phyloP scores from a whole-genome alignment of 2,797 vertebrate species.

The Cercopithecus mitis region DNA sequence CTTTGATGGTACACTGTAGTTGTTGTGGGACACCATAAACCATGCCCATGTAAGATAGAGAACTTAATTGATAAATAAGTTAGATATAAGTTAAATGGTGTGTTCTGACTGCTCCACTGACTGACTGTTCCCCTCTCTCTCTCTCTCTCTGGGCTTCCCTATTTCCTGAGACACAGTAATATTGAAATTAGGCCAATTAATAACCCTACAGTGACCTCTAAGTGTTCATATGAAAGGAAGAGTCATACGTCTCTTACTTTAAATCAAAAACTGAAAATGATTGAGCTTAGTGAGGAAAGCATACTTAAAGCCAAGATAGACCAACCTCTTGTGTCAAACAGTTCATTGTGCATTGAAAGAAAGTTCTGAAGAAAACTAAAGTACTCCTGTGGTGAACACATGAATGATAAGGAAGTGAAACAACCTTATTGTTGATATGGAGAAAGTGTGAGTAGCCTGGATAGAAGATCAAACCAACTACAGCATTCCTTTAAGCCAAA shows the following conservation, averaged over 20 bases:
- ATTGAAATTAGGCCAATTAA: not conserved
- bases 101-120: not conserved
- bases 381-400: not conserved
- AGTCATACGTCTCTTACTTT: not conserved
- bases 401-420: not conserved
- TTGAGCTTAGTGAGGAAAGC: not conserved
- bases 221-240: not conserved
- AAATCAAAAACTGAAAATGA: not conserved
- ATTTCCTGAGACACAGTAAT: not conserved
- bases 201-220: not conserved
- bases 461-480: not conserved
- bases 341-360: not conserved
- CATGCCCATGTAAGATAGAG: not conserved
- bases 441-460: not conserved
- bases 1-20: not conserved
- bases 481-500: not conserved
- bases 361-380: not conserved
- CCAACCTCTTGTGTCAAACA: not conserved
- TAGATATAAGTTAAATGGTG: not conserved
- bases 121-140: not conserved
- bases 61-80: not conserved
- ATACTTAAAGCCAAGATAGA: not conserved
- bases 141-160: not conserved
- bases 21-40: not conserved
- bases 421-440: not conserved